A percentile compares a stretch with the other conserved stretches of the same genome.
Evolutionary conservation across 2,797 vertebrate genomes (phyloP).

Genomic region (Mormyrops boulengeri): DNA sequence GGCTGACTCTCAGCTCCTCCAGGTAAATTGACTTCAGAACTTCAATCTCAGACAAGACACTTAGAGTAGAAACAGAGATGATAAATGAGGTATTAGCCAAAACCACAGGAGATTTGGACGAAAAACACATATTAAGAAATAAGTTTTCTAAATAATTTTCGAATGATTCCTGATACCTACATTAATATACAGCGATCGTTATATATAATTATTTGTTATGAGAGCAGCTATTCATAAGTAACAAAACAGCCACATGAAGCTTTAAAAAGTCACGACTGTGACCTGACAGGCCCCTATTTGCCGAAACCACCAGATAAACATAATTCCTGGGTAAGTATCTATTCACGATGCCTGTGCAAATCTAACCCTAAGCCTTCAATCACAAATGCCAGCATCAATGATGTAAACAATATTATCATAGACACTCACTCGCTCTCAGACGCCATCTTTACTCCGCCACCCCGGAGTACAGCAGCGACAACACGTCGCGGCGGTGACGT

Average conservation of each 20-base stretch:
- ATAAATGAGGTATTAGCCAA: not conserved
- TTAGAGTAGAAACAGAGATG: constrained; percentile 28
- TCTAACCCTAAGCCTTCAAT: not conserved
- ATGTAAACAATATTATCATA: not conserved
- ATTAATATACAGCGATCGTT: not conserved
- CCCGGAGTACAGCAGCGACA: not conserved
- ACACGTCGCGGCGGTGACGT: not conserved
- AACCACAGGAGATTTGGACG: not conserved
- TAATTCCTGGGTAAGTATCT: not conserved
- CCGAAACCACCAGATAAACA: not conserved
- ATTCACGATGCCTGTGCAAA: not conserved
- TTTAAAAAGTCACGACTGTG: not conserved
- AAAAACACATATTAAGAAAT: not conserved
- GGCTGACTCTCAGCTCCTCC: constrained; percentile 75
- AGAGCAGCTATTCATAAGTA: not conserved
- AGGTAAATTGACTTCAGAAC: constrained; percentile 91
- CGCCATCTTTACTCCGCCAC: constrained; percentile 47
- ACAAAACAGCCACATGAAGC: not conserved
- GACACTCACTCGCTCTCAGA: constrained; percentile 65
- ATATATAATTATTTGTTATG: not conserved
- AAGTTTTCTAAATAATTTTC: not conserved
- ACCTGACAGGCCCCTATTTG: not conserved
- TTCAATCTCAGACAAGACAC: constrained; percentile 77
- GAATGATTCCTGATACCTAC: not conserved
- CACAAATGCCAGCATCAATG: not conserved